Evolutionary conservation across 1,140 invertebrate species (phyloP), one percentile per base, ranked within the genome.

Genomic region (Diuraphis noxia): DNA sequence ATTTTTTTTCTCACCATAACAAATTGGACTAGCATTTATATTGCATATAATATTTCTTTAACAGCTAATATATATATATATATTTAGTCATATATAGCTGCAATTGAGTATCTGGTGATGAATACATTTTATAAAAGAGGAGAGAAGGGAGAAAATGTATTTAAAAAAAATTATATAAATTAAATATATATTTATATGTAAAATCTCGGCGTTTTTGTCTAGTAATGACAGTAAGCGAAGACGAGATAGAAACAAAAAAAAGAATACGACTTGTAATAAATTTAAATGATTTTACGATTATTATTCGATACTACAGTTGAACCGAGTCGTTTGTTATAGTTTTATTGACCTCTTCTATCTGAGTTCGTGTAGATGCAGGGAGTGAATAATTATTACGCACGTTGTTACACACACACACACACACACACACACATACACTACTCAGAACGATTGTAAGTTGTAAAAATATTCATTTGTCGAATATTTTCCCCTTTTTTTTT

Each of bases 1-100:
- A 82, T 82, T 91, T 91, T 91, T 89, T 91, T 81, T 91, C 34
- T 91, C 89, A 46, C 77, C 43, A 21, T 91, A 91, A 91, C 89
- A 91, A 91, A 91, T 91, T 91, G 25, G 89, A 91, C 89, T 91
- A 91, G 89, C 89, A 81, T 91, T 88, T 91, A 82, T 91, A 91
- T 91, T 91, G 89, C 89, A 91, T 82, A 91, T 91, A 91, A 43
- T 81, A 38, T 91, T 91, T 52, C 36, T 91, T 43, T 79, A 72
- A 90, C 63, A 79, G 72, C 88, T 90, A 90, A n/a, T 43, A 90
- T 25, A 56, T 23, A 84, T 36, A 46, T 38, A 56, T 30, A 43
- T 36, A 46, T 85, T n/a, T n/a, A 87, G 23, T 81, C 19, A 21
- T 36, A 72, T n/a, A 46, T 46, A 90, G 88, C 88, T 43, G 72